phyloP scores from a whole-genome alignment of 2,888 invertebrate species.

The Leucophenga maculata region DNA sequence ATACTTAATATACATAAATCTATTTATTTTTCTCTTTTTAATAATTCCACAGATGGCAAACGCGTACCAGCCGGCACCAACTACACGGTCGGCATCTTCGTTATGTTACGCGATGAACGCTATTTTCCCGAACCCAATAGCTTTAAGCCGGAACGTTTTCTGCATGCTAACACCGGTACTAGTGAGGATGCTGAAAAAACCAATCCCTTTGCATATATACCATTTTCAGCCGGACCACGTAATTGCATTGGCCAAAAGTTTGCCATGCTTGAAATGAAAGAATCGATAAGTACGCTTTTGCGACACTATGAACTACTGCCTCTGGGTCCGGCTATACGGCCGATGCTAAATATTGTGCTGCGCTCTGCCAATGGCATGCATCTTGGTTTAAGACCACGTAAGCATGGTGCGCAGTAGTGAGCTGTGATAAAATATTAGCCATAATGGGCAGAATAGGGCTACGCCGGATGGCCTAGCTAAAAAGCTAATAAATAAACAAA shows the following conservation, averaged over 20 bases:
- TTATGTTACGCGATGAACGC: conserved; percentile 54
- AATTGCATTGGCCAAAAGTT: conserved; percentile 70
- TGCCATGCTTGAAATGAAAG: conserved; percentile 69
- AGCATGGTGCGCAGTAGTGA: too few species aligned
- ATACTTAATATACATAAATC: not conserved
- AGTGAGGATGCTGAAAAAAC: conserved; percentile 59
- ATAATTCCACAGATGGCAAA: conserved; percentile 54
- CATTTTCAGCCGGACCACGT: conserved; percentile 69
- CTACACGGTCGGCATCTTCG: conserved; percentile 56
- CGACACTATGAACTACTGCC: conserved; percentile 63
- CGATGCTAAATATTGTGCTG: conserved; percentile 57
- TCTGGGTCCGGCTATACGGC: conserved; percentile 56
- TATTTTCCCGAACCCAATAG: conserved; percentile 61
- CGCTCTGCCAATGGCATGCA: conserved; percentile 63
- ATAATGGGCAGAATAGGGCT: too few species aligned
- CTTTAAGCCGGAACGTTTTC: conserved; percentile 64
- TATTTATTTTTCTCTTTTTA: too few species aligned
- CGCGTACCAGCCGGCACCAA: conserved; percentile 61
- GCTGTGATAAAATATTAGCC: too few species aligned
- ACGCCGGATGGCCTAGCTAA: too few species aligned
- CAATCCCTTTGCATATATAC: conserved; percentile 63
- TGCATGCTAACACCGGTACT: conserved; percentile 72
- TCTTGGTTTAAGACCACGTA: conserved; percentile 51
- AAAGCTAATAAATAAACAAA: too few species aligned
- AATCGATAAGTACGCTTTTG: conserved; percentile 60